phyloP scores from a whole-genome alignment of 1,140 invertebrate genomes.

The Arion vulgaris region DNA sequence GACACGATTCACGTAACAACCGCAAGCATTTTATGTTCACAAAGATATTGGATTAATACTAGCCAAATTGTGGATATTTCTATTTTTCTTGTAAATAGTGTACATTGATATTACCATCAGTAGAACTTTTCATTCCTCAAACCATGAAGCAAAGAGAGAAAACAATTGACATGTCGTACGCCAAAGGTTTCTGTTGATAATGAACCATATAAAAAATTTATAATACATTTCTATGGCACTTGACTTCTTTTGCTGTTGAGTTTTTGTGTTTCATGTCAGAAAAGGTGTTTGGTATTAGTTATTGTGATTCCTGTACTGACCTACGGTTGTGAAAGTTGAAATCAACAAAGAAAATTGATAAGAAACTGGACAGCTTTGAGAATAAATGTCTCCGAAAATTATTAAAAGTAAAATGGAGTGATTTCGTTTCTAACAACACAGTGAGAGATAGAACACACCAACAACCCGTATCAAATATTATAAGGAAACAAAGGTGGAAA shows the following conservation, averaged over 20 bases:
- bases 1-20: not conserved
- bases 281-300: too few species aligned
- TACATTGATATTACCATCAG: slow-evolving; percentile 1
- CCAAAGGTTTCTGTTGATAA: slow-evolving; percentile 28
- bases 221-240: slow-evolving; percentile 16
- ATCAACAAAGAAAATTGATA: too few species aligned
- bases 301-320: too few species aligned
- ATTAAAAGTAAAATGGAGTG: too few species aligned
- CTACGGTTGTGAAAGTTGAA: too few species aligned
- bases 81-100: not conserved
- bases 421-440: too few species aligned
- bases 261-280: not conserved
- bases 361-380: too few species aligned
- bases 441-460: too few species aligned
- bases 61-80: not conserved
- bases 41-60: slow-evolving; percentile 21
- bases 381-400: too few species aligned
- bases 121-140: slow-evolving; percentile 24
- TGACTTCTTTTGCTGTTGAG: not conserved
- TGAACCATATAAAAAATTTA: slow-evolving; percentile 17
- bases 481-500: too few species aligned
- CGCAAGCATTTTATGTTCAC: not conserved
- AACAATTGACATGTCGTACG: not conserved
- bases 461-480: too few species aligned
- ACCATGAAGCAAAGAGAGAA: not conserved